Percentiles rank a stretch among this genome's conserved stretches.
Evolutionary conservation across 2,888 invertebrate genomes (phyloP).

Genomic region (Trimorus sp.): DNA sequence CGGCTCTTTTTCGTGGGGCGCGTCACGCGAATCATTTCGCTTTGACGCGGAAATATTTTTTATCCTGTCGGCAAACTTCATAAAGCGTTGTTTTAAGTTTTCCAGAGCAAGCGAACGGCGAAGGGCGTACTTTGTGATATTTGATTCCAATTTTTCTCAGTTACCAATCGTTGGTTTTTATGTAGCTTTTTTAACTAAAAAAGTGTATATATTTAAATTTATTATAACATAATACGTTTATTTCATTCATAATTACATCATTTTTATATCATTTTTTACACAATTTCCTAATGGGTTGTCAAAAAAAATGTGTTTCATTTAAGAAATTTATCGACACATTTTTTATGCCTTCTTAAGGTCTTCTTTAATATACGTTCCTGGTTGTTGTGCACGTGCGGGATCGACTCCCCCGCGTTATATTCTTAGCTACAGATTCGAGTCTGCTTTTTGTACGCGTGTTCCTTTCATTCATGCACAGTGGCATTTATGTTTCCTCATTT

Average conservation of each 20-base stretch:
- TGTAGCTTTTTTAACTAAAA: background rate
- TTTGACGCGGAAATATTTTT: constrained; percentile 27
- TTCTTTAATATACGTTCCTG: constrained; percentile 17
- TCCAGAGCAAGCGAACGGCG: constrained; percentile 3
- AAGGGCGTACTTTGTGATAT: background rate
- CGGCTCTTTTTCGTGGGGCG: constrained; percentile 3
- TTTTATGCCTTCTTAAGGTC: too few species aligned
- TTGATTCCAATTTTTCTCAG: too few species aligned
- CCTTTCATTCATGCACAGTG: constrained; percentile 8
- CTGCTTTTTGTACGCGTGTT: constrained; percentile 20
- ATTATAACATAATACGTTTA: too few species aligned
- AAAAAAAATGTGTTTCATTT: too few species aligned
- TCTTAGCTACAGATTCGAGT: constrained; percentile 29
- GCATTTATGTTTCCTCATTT: too few species aligned
- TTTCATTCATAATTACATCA: too few species aligned
- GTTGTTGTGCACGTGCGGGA: constrained; percentile 23
- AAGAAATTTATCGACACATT: too few species aligned
- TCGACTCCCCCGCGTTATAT: constrained; percentile 32
- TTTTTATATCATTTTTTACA: too few species aligned
- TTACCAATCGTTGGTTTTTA: too few species aligned
- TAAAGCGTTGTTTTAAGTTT: constrained; percentile 16
- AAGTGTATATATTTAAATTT: too few species aligned
- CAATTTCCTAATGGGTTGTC: too few species aligned
- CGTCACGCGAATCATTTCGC: constrained; percentile 6
- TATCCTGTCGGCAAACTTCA: constrained; percentile 11